A percentile compares a stretch with the other conserved stretches of the same genome.
Evolutionary conservation across 2,113 vertebrate genomes (phyloP).

Genomic region (Pterocles burchelli): DNA sequence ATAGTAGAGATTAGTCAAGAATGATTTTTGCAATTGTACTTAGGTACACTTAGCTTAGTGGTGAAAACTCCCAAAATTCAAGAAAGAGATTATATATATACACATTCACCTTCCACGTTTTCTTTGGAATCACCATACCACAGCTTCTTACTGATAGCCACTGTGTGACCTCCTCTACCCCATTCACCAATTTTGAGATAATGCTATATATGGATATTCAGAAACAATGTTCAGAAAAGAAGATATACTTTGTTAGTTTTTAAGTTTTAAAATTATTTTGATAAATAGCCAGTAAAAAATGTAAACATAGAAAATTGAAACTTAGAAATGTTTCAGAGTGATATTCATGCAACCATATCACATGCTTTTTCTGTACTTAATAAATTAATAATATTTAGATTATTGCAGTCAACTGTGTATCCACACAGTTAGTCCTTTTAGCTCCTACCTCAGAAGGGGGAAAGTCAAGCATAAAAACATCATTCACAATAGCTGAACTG

Average conservation of each 20-base stretch:
- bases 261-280: background rate
- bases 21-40: background rate
- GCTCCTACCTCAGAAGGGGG: background rate
- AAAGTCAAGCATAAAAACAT: background rate
- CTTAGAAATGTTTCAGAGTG: background rate
- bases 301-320: background rate
- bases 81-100: background rate
- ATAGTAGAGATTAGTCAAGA: background rate
- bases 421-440: background rate
- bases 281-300: background rate
- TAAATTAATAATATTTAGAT: background rate
- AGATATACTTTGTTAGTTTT: background rate
- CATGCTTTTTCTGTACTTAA: background rate
- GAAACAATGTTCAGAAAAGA: background rate
- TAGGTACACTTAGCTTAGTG: background rate
- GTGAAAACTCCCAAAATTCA: background rate
- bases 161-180: background rate
- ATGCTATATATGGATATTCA: background rate
- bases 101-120: background rate
- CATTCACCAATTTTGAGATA: background rate
- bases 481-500: background rate
- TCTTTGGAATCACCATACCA: background rate
- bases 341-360: background rate
- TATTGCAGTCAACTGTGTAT: background rate
- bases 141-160: background rate